These are phyloP conservation scores for Orestias chungarensis DNA, from an alignment of 2,797 vertebrate species.

Conservation along the genomic window DNA sequence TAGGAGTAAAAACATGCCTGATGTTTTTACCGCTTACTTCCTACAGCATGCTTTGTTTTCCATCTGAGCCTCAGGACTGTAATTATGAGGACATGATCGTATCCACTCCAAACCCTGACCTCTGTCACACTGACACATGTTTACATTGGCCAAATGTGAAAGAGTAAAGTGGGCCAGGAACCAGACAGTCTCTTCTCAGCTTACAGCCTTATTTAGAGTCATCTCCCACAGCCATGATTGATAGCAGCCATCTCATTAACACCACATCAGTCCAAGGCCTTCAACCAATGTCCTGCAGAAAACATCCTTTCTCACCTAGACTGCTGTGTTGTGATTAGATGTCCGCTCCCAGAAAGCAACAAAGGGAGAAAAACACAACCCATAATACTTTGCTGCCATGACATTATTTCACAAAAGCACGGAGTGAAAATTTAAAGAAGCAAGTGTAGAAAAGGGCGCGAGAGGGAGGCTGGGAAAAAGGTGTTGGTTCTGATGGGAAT, in stretches of 20 bases:
- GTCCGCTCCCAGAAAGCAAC: conserved; percentile 35
- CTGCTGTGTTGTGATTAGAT: conserved; percentile 56
- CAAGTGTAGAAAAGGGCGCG: conserved; percentile 28
- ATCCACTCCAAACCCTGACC: conserved; percentile 51
- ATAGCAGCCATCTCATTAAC: conserved; percentile 75
- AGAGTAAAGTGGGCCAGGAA: conserved; percentile 30
- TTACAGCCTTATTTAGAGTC: conserved; percentile 76
- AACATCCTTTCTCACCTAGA: conserved; percentile 32
- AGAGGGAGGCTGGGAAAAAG: conserved; percentile 40
- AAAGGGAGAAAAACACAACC: conserved; percentile 19
- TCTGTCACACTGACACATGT: conserved; percentile 64
- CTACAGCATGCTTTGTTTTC: conserved; percentile 5
- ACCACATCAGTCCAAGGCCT: conserved; percentile 56
- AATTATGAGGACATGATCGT: conserved; percentile 36
- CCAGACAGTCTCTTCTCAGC: conserved; percentile 36
- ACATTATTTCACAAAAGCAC: conserved; percentile 41
- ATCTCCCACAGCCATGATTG: conserved; percentile 63
- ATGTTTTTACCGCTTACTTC: background rate
- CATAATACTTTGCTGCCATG: conserved; percentile 22
- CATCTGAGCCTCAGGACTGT: conserved; percentile 14
- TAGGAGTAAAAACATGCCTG: background rate
- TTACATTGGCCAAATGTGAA: conserved; percentile 55
- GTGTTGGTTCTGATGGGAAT: conserved; percentile 60
- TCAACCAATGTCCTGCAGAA: conserved; percentile 30
- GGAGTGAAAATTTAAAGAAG: conserved; percentile 38